These are phyloP conservation scores for Heliopora coerulea DNA, from an alignment of 92 coral and sea anemone genomes.

Conservation along the genomic window DNA sequence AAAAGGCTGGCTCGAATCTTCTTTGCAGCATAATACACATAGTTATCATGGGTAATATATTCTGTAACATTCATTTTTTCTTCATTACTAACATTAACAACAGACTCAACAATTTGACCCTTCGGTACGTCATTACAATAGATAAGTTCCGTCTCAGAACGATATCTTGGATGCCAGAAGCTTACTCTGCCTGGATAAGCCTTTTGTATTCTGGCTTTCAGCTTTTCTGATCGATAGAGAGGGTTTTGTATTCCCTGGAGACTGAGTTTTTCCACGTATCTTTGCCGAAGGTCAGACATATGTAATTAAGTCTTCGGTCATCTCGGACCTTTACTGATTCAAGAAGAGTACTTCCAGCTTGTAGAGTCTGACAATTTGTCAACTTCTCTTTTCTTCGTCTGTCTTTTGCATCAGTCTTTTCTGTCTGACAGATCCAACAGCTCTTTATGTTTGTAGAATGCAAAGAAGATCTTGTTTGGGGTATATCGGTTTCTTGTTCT, in stretches of 20 bases:
- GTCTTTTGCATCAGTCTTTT: no score
- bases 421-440: no score
- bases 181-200: slow-evolving; percentile 53
- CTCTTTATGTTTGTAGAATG: no score
- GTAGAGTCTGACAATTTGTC: no score
- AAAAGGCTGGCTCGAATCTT: slow-evolving; percentile 46
- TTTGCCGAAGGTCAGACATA: slow-evolving; percentile 45
- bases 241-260: slow-evolving; percentile 49
- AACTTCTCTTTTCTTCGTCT: no score
- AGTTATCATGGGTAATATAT: slow-evolving; percentile 17
- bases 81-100: slow-evolving; percentile 32
- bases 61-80: slow-evolving; percentile 24
- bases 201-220: slow-evolving; percentile 53
- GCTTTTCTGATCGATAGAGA: slow-evolving; percentile 58
- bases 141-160: slow-evolving; percentile 42
- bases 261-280: slow-evolving; percentile 33
- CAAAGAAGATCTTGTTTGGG: no score
- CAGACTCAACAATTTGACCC: slow-evolving; percentile 48
- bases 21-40: slow-evolving; percentile 56
- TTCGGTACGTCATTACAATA: slow-evolving; percentile 53
- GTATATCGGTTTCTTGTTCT: no score
- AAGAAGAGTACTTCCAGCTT: no score
- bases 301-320: neutral
- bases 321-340: no score
- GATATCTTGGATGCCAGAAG: slow-evolving; percentile 54